Evolutionary conservation across 2,888 invertebrate genomes (phyloP).

Genomic region (Reticulitermes lucifugus): DNA sequence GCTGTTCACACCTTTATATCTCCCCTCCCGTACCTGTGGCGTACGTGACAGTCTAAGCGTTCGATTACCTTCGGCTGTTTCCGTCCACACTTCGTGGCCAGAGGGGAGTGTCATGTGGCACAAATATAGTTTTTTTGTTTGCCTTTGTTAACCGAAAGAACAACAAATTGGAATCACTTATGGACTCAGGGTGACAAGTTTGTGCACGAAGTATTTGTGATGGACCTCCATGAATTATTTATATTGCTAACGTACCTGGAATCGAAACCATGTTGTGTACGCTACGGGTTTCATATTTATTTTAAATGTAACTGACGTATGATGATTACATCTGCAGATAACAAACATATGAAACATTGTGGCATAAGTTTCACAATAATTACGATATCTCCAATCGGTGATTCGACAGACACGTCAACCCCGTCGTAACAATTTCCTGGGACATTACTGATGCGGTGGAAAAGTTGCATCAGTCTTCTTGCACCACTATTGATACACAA

Average conservation of each 20-base stretch:
- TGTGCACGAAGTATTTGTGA: neutral
- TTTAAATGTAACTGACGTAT: neutral
- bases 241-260: neutral
- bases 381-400: neutral
- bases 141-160: constrained; percentile 9
- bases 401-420: neutral
- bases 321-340: too few relatives aligned
- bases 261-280: neutral
- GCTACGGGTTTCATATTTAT: too few relatives aligned
- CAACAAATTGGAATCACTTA: neutral
- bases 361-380: neutral
- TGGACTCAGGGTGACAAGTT: neutral
- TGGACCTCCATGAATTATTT: neutral
- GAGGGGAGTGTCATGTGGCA: constrained; percentile 21
- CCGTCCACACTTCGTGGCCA: neutral
- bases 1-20: constrained; percentile 27
- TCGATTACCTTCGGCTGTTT: constrained; percentile 13
- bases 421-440: too few relatives aligned
- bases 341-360: neutral
- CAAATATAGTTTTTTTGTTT: constrained; percentile 2
- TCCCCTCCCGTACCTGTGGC: constrained; percentile 3
- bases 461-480: too few relatives aligned
- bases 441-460: too few relatives aligned
- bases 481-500: too few relatives aligned
- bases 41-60: constrained; percentile 21